Conservation (phyloP, 2,888 invertebrate species). For the Syrphus vitripennis region DNA sequence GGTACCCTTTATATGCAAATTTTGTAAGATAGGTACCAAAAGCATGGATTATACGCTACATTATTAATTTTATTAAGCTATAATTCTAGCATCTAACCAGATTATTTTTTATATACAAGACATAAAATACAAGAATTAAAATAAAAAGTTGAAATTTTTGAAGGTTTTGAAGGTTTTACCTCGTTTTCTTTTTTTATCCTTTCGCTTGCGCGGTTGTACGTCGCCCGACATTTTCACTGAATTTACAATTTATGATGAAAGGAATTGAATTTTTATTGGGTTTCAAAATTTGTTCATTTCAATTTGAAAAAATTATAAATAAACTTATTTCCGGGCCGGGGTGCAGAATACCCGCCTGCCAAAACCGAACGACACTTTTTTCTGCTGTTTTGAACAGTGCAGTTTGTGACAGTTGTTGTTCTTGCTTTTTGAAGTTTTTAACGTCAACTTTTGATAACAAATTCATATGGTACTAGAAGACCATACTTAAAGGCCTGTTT, state of each 20-base stretch:
- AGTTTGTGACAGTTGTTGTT: slow-evolving; percentile 34
- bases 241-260: slow-evolving; percentile 22
- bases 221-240: slow-evolving; percentile 89
- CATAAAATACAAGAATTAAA: background rate
- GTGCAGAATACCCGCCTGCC: slow-evolving; percentile 40
- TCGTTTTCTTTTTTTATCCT: slow-evolving; percentile 92
- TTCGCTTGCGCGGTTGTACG: slow-evolving; percentile 92
- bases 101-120: background rate
- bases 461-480: background rate
- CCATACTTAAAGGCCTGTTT: background rate
- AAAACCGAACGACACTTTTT: slow-evolving; percentile 29
- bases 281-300: slow-evolving; percentile 60
- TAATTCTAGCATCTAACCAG: background rate
- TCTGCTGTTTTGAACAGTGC: slow-evolving; percentile 24
- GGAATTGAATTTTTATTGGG: slow-evolving; percentile 1
- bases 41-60: background rate
- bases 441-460: background rate
- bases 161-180: slow-evolving; percentile 79
- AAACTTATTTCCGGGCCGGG: slow-evolving; percentile 60
- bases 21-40: background rate
- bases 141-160: background rate
- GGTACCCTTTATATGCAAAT: background rate
- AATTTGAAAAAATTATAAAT: slow-evolving; percentile 53
- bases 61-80: background rate
- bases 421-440: slow-evolving; percentile 31